These are phyloP conservation scores for Pherbina coryleti DNA, from an alignment of 2,888 invertebrate genomes.

Conservation along the genomic window DNA sequence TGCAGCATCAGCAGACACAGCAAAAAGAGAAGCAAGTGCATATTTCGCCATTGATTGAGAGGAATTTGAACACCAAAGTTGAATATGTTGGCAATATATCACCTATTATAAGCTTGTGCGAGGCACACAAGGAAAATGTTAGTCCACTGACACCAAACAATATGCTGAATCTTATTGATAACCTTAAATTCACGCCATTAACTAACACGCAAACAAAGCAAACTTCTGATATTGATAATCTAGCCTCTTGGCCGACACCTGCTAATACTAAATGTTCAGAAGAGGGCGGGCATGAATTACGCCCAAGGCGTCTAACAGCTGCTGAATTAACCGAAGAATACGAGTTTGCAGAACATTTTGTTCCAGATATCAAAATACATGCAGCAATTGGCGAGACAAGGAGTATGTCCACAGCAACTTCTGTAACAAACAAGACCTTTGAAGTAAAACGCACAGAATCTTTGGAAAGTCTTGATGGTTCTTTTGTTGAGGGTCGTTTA, in stretches of 20 bases:
- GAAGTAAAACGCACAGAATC: slow-evolving; percentile 58
- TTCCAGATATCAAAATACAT: slow-evolving; percentile 44
- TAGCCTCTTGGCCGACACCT: slow-evolving; percentile 65
- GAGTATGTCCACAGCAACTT: slow-evolving; percentile 18
- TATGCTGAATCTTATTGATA: slow-evolving; percentile 62
- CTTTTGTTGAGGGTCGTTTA: slow-evolving; percentile 44
- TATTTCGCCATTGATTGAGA: slow-evolving; percentile 58
- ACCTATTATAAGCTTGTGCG: slow-evolving; percentile 1
- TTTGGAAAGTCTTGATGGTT: slow-evolving; percentile 53
- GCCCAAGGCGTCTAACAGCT: slow-evolving; percentile 58
- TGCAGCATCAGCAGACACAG: neutral
- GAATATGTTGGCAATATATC: slow-evolving; percentile 30
- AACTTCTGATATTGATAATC: slow-evolving; percentile 55
- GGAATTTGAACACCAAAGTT: slow-evolving; percentile 51
- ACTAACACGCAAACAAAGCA: slow-evolving; percentile 46
- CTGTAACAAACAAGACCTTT: slow-evolving; percentile 62
- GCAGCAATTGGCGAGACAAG: slow-evolving; percentile 44
- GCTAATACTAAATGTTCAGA: slow-evolving; percentile 33
- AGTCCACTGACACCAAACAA: slow-evolving; percentile 68
- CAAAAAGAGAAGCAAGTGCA: slow-evolving; percentile 22
- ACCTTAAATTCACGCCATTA: slow-evolving; percentile 66
- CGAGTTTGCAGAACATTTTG: slow-evolving; percentile 31
- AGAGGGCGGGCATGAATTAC: slow-evolving; percentile 47
- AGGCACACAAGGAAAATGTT: slow-evolving; percentile 68
- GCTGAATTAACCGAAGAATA: slow-evolving; percentile 49